Evolutionary conservation across 2,113 vertebrate species (phyloP), one percentile per base, ranked within the genome.

Genomic region (Leptobrachium ailaonicum): DNA sequence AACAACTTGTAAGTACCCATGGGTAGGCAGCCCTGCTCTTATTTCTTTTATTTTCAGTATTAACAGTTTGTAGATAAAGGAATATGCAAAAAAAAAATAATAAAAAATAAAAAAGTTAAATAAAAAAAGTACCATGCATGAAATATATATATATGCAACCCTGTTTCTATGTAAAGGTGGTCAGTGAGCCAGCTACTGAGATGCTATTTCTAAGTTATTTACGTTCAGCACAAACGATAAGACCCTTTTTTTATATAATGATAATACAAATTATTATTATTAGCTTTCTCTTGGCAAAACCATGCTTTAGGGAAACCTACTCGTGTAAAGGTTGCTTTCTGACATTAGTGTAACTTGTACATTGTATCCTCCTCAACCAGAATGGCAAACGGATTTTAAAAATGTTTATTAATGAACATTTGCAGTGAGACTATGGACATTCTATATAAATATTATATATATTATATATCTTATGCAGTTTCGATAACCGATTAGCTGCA

Each of bases 271-370:
- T 32, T 32, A 32, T 77, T 85, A 43, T 74, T 73, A 50, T 44
- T 42, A 43, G 53, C 85, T 86, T 82, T 75, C 87, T 85, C 87
- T 87, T 86, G 87, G 88, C 86, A 76, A 88, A 32, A 88, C 87
- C 82, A 78, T 87, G 84, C 86, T 87, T 89, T 90, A 91, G 89
- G 83, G 75, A 82, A 84, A 89, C 88, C 86, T 88, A 82, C 53
- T 73, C 80, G 83, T 87, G 85, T 82, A 79, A n/a, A 92, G 86
- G 91, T 93, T 84, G 40, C 82, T 85, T 89, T 85, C 87, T 60
- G 82, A 81, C 82, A 73, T 87, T 89, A 88, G 90, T 90, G 88
- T 90, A 88, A 86, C 87, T 86, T 92, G 90, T 87, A 85, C 88
- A 87, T 89, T 76, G 83, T 92, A 89, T 85, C 76, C 53, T 45